A percentile compares a stretch with the other conserved stretches of the same genome.
These are phyloP conservation scores for Holotrichia oblita DNA, from an alignment of 1,140 invertebrate genomes.

Conservation along the genomic window DNA sequence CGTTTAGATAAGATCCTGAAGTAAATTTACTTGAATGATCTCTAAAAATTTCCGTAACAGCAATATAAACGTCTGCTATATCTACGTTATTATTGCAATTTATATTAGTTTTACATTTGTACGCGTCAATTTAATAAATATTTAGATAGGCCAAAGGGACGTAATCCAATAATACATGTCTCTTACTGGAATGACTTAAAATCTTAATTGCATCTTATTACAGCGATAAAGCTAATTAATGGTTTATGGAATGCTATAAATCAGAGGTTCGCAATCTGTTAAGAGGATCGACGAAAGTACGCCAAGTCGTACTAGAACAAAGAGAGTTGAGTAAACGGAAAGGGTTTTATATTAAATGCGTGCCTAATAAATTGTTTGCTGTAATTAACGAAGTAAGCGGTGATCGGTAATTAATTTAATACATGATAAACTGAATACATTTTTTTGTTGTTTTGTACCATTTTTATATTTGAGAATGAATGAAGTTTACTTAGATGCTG, in stretches of 20 bases:
- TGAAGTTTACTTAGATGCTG: too few relatives aligned
- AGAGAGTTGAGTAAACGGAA: not conserved
- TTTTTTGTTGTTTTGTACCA: not conserved
- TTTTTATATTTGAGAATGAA: too few relatives aligned
- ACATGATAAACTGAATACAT: constrained; percentile 5
- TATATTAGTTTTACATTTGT: constrained; percentile 18
- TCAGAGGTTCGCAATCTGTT: constrained; percentile 26
- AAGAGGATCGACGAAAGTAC: constrained; percentile 28
- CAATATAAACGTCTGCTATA: not conserved
- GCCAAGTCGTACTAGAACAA: constrained; percentile 16
- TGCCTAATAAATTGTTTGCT: constrained; percentile 26
- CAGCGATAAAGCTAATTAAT: constrained; percentile 25
- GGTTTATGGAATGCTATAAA: constrained; percentile 17
- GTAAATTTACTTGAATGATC: not conserved
- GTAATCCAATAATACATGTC: constrained; percentile 13
- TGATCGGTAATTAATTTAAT: constrained; percentile 31
- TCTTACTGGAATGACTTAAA: not conserved
- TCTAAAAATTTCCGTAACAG: not conserved
- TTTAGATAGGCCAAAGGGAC: not conserved
- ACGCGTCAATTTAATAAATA: constrained; percentile 9
- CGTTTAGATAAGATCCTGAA: not conserved
- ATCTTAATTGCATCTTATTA: constrained; percentile 33
- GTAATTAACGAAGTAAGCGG: constrained; percentile 18
- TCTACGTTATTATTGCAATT: constrained; percentile 13
- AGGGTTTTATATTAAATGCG: not conserved